Evolutionary conservation across 2,113 vertebrate species (phyloP).

Genomic region (Phoxinus phoxinus): DNA sequence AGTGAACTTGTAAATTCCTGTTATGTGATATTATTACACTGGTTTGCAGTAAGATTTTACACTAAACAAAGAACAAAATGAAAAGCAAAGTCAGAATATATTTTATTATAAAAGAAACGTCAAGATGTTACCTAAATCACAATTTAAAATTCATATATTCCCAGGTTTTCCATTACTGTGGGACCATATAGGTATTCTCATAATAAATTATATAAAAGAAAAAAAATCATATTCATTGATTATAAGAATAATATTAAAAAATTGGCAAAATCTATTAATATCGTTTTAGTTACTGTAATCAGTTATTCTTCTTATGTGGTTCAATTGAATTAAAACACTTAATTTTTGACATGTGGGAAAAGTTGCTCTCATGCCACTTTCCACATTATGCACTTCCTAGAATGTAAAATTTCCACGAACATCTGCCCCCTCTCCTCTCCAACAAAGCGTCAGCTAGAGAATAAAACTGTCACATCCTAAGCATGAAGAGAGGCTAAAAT

Average conservation of each 20-base stretch:
- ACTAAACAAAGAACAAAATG: background rate
- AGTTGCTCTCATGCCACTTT: background rate
- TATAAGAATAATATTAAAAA: background rate
- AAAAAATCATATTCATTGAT: no score
- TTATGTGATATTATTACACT: background rate
- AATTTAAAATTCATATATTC: background rate
- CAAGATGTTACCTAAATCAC: background rate
- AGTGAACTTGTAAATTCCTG: no score
- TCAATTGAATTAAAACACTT: background rate
- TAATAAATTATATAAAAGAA: background rate
- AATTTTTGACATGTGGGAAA: background rate
- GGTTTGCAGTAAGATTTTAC: background rate
- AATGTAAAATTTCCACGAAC: background rate
- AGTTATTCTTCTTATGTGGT: background rate
- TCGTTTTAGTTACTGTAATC: background rate
- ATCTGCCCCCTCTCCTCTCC: background rate
- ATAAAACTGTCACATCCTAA: background rate
- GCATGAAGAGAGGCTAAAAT: background rate
- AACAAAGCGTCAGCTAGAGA: background rate
- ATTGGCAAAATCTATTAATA: background rate
- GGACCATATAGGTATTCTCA: background rate
- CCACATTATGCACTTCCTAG: background rate
- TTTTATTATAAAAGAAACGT: no score
- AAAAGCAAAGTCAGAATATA: no score
- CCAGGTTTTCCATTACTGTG: background rate